Base-by-base conservation (phyloP, 2,888 invertebrate genomes). In the Oconnorella tubifera region DNA sequence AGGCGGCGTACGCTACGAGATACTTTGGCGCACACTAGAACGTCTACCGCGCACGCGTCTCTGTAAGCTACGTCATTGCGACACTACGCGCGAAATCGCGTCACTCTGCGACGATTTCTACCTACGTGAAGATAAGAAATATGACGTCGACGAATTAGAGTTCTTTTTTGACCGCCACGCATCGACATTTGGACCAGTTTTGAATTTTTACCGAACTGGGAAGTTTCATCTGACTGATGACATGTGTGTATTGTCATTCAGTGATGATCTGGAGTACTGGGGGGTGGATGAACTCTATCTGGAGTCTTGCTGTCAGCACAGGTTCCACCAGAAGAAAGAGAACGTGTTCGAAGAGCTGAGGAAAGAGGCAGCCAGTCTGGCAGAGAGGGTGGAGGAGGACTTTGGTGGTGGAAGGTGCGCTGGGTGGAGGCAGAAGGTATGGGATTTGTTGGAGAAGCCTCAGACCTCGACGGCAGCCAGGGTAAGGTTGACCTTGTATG, bases 111-210 rank as follows among this genome's bases (percentile, higher is more conserved):
- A 98, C 85, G 67, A 67, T 40, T 87, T 96, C 74, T 51, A 51
- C 25, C 53, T 6, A 6, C 25, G 6, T 6, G 86, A 92, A 0
- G 49, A 28, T n/a, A 29, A 29, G 28, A 32, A 32, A n/a, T 62
- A 92, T 93, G 76, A 89, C 91, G 80, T 93, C 94, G 86, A 97
- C 25, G 40, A 31, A 28, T 27, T 66, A 27, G 69, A 97, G 86
- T 97, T 93, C 84, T 98, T 96, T 86, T 98, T 98, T 85, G 97
- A 98, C 85, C 89, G 97, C 74, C 97, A 98, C 84, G 96, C 97
- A 75, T 92, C 95, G 83, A 93, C 95, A 78, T 98, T 98, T 85
- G 91, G 92, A 85, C 95, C 96, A 77, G 95, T 97, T 77, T 87
- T 86, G 64, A 97, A 98, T 86, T 98, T 98, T 86, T 83, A 96